A percentile compares a stretch with the other conserved stretches of the same genome.
Evolutionary conservation across 2,888 invertebrate species (phyloP).

Genomic region (Leucoptera coffeella): DNA sequence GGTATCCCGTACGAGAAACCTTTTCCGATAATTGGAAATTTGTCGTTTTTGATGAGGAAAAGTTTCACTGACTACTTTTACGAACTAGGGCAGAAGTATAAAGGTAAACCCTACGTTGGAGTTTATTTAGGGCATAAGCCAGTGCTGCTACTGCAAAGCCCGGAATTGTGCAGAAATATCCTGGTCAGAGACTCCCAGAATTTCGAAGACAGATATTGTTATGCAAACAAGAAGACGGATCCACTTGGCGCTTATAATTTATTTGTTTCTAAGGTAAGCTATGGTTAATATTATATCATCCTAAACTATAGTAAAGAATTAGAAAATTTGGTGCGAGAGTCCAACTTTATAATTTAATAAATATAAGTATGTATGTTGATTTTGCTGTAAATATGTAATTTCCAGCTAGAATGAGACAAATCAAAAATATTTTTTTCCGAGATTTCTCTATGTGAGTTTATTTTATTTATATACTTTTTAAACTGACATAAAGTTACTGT

Average conservation of each 20-base stretch:
- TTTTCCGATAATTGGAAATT: slow-evolving; percentile 16
- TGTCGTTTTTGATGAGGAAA: slow-evolving; percentile 21
- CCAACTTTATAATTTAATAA: no score
- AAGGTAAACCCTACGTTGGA: slow-evolving; percentile 19
- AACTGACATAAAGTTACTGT: no score
- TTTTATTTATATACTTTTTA: no score
- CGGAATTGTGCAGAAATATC: slow-evolving; percentile 19
- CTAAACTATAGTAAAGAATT: no score
- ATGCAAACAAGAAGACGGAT: slow-evolving; percentile 16
- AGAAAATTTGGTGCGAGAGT: no score
- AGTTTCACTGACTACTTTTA: slow-evolving; percentile 19
- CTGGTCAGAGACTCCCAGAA: slow-evolving; percentile 19
- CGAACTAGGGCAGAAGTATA: slow-evolving; percentile 14
- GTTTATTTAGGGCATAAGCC: slow-evolving; percentile 23
- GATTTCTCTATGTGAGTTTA: no score
- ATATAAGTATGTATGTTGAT: no score
- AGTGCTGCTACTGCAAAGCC: slow-evolving; percentile 19
- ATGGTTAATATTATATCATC: background rate
- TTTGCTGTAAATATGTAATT: no score
- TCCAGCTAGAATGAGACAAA: no score
- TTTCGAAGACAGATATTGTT: slow-evolving; percentile 21
- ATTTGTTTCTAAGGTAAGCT: slow-evolving; percentile 22
- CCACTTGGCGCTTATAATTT: slow-evolving; percentile 26
- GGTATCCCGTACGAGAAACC: slow-evolving; percentile 23
- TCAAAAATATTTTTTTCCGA: no score